Evolutionary conservation across 1,140 invertebrate species (phyloP).

Genomic region (Bombus huntii): DNA sequence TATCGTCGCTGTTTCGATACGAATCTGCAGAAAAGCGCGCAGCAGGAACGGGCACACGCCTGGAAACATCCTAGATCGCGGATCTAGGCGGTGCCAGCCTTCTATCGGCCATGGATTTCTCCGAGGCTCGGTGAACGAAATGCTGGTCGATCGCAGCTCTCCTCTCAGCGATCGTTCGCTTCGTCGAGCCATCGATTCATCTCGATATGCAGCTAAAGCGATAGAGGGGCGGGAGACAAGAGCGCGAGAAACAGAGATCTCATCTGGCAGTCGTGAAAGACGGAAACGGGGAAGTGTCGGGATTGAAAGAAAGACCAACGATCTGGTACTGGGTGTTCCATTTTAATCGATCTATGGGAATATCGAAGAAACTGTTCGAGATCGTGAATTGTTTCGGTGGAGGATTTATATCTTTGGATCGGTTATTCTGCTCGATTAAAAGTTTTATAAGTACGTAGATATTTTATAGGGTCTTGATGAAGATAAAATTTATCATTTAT

Average conservation of each 20-base stretch:
- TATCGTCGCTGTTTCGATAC: constrained; percentile 4
- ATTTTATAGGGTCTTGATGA: too few species aligned
- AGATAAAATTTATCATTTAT: too few species aligned
- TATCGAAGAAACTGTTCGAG: neutral
- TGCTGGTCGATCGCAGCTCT: constrained; percentile 7
- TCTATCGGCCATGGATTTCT: constrained; percentile 35
- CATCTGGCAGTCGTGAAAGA: constrained; percentile 29
- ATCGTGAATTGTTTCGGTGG: neutral
- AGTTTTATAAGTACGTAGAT: too few species aligned
- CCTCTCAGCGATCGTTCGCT: constrained; percentile 13
- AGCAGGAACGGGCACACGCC: constrained; percentile 1
- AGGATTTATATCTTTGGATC: neutral
- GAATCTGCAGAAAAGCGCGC: constrained; percentile 14
- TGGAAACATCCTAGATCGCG: constrained; percentile 6
- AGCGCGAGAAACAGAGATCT: constrained; percentile 30
- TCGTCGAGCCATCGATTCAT: constrained; percentile 65
- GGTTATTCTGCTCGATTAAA: too few species aligned
- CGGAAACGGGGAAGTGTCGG: constrained; percentile 17
- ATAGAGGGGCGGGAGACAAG: neutral
- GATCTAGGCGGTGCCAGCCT: constrained; percentile 13
- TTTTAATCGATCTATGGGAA: neutral
- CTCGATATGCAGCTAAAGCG: constrained; percentile 61
- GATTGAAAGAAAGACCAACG: constrained; percentile 33
- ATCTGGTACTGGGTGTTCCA: neutral
- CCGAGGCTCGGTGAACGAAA: constrained; percentile 21